A percentile compares a stretch with the other conserved stretches of the same genome.
These are phyloP conservation scores for Prochilodus magdalenae DNA, from an alignment of 2,113 vertebrate species.

Conservation along the genomic window DNA sequence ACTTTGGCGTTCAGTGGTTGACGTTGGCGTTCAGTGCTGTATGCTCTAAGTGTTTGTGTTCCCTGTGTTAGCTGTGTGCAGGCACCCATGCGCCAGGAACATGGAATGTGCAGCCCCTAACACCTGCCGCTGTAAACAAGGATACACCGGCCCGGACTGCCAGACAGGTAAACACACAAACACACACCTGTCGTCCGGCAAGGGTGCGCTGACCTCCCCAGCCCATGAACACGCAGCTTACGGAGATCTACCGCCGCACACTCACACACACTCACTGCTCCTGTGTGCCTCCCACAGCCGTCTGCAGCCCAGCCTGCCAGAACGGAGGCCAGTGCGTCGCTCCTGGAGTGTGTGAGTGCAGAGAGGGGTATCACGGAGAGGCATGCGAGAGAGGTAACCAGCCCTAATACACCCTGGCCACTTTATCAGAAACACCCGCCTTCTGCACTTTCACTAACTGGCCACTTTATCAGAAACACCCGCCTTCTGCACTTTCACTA, in stretches of 20 bases:
- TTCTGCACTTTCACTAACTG: too few species aligned
- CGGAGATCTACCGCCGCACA: not conserved
- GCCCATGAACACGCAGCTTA: not conserved
- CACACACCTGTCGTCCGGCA: not conserved
- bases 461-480: too few species aligned
- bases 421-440: too few species aligned
- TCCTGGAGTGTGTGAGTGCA: slow-evolving; percentile 69
- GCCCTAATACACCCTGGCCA: not conserved
- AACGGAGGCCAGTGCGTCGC: slow-evolving; percentile 61
- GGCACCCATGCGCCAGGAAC: slow-evolving; percentile 70
- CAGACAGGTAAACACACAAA: slow-evolving; percentile 62
- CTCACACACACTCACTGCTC: not conserved
- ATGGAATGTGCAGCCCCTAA: slow-evolving; percentile 76
- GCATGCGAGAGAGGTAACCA: slow-evolving; percentile 68
- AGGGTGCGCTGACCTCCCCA: not conserved
- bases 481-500: too few species aligned
- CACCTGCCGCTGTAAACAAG: slow-evolving; percentile 73
- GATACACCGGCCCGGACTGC: slow-evolving; percentile 69
- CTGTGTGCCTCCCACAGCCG: slow-evolving; percentile 46
- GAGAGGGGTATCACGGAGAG: slow-evolving; percentile 69
- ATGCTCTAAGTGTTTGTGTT: slow-evolving; percentile 23
- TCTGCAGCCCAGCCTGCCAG: slow-evolving; percentile 61
- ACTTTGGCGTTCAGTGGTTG: not conserved
- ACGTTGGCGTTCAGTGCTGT: slow-evolving; percentile 35
- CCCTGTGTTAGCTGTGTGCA: slow-evolving; percentile 70